Base-by-base conservation (phyloP, 2,113 vertebrate genomes). In the Osmerus eperlanus region DNA sequence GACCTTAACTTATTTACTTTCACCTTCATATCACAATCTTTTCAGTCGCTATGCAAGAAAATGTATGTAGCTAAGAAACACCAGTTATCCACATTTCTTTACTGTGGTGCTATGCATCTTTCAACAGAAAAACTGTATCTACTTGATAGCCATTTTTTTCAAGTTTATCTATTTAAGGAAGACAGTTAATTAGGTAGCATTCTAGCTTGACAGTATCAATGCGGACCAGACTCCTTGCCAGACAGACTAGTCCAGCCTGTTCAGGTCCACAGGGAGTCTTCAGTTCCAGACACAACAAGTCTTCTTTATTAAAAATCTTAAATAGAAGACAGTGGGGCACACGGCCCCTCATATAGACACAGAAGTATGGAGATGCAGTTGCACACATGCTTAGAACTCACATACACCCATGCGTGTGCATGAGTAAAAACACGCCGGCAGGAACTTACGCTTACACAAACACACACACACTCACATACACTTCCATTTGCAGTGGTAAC, bases 221-320 rank as follows among this genome's bases (percentile, higher is more conserved):
- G 36, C 7, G 21, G 18, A 8, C 4, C 51, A 13, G 25, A 29
- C 28, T 28, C 69, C 12, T 4, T 77, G 84, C 60, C 74, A 78
- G 76, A 68, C 74, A 61, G 82, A 81, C 66, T 59, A 11, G 65
- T 73, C 60, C 0, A 63, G 63, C 74, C 63, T 72, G 77, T 72
- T 74, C 58, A 64, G 67, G 72, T 70, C 79, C 76, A 65, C 70
- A 73, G 73, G 68, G 78, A 72, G 55, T 67, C 81, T 80, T 65
- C 54, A 72, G 79, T 62, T 72, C 67, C 59, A 80, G 77, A 84
- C 56, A 66, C 61, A 78, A 76, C 51, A 19, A 56, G 15, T 85
- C 68, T 68, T 73, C 74, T 88, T 88, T 83, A 89, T 85, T 83
- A 75, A 67, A 25, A 68, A 63, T 9, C 71, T 82, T 80, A 77